Evolutionary conservation across 2,113 vertebrate genomes (phyloP), one percentile per base, ranked within the genome.

Genomic region (Aldabrachelys gigantea): DNA sequence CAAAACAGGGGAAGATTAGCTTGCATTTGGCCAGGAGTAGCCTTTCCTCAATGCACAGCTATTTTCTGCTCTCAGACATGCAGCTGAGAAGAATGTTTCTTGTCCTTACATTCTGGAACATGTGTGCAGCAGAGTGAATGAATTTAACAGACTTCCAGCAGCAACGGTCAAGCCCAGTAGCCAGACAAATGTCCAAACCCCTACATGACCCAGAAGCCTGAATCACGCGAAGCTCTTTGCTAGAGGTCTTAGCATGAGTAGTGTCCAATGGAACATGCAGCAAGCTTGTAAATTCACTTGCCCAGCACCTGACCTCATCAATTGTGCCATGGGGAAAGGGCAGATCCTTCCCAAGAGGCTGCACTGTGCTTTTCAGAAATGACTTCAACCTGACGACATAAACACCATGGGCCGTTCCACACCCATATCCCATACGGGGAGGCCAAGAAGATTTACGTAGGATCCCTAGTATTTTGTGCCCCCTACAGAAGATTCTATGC

Each of bases 1-100:
- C 79, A 72, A 79, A 91, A 91, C 25, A 80, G 41, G 21, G 53
- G 65, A 81, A 85, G 92, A 95, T 92, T 78, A 95, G 75, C 41
- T 27, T 13, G 49, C 85, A 84, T 81, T 80, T 54, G 65, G 84
- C 79, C 81, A 27, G 69, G 24, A 87, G 47, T 29, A 29, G 38
- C 6, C 84, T 76, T 85, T 53, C 27, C 1, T 72, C 44, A 72
- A 62, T 24, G 6, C 83, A 93, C 83, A 94, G 80, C 78, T 84
- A 78, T 11, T 41, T 31, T 94, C 65, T 88, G 19, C 35, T 84
- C 44, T 86, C 72, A 78, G 78, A 31, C 21, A 75, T 0, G 2
- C 21, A 27, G 44, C 72, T 0, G 3, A 65, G 47, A 9, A 44
- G 41, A 27, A n/a, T 38, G 16, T 25, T 24, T 82, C 78, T 92